A percentile compares a stretch with the other conserved stretches of the same genome.
Evolutionary conservation across 2,888 invertebrate species (phyloP).

Genomic region (Eristalis arbustorum): DNA sequence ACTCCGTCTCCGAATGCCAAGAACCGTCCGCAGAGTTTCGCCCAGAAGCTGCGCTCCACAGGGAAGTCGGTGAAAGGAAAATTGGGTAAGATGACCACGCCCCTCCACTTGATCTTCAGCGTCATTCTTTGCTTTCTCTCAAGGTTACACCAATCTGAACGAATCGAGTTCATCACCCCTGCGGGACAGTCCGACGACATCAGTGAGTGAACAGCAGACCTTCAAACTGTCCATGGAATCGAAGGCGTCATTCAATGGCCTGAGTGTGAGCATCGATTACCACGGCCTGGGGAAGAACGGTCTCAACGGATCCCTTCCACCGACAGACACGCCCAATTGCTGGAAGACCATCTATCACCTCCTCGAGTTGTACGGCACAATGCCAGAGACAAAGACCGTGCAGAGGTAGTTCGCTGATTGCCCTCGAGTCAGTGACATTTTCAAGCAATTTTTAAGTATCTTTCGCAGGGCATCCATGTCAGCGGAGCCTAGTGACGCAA

Average conservation of each 20-base stretch:
- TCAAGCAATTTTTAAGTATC: constrained; percentile 50
- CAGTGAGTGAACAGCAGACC: constrained; percentile 78
- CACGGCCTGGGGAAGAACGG: constrained; percentile 77
- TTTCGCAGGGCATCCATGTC: constrained; percentile 84
- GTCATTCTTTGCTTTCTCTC: not conserved
- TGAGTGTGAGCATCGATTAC: constrained; percentile 77
- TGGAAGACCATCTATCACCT: constrained; percentile 97
- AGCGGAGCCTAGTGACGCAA: constrained; percentile 86
- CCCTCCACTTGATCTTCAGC: not conserved
- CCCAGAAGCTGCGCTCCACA: constrained; percentile 91
- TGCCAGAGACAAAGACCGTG: constrained; percentile 97
- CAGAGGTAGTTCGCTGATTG: constrained; percentile 74
- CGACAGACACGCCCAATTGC: constrained; percentile 85
- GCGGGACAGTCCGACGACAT: constrained; percentile 83
- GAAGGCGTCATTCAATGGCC: constrained; percentile 79
- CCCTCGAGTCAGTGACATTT: constrained; percentile 65
- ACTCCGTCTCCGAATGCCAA: constrained; percentile 80
- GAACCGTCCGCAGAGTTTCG: constrained; percentile 90
- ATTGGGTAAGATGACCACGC: constrained; percentile 74
- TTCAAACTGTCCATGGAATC: constrained; percentile 78
- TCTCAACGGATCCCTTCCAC: constrained; percentile 73
- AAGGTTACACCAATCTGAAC: constrained; percentile 89
- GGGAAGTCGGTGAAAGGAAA: constrained; percentile 91
- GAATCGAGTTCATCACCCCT: constrained; percentile 87
- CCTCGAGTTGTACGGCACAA: constrained; percentile 94